Percentiles rank a stretch among this genome's conserved stretches.
phyloP scores from a whole-genome alignment of 2,797 vertebrate species.

The Perodicticus potto region DNA sequence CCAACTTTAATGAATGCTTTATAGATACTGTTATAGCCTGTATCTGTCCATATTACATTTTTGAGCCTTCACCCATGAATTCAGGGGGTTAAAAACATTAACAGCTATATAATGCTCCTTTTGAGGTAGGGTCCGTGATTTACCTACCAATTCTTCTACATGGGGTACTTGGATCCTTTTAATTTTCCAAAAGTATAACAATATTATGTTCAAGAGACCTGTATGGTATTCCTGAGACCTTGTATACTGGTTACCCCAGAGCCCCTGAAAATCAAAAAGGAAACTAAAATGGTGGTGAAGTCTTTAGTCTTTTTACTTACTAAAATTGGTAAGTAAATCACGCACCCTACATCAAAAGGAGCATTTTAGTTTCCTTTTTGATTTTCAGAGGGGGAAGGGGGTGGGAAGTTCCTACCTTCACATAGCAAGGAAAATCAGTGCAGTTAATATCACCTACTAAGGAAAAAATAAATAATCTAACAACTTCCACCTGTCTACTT shows the following conservation, averaged over 20 bases:
- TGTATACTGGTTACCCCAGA: neutral
- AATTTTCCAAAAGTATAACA: neutral
- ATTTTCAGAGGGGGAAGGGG: too few relatives aligned
- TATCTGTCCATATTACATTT: neutral
- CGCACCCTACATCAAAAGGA: too few relatives aligned
- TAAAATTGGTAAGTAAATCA: too few relatives aligned
- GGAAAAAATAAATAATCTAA: neutral
- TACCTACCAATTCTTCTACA: neutral
- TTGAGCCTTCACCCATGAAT: too few relatives aligned
- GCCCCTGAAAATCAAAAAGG: too few relatives aligned
- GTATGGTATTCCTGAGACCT: neutral
- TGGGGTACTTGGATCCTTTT: neutral
- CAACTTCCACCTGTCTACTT: neutral
- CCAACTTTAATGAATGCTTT: neutral
- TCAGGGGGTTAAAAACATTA: neutral
- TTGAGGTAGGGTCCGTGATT: accelerated
- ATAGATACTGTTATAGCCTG: neutral
- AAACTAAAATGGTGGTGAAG: too few relatives aligned
- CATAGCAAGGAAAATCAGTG: neutral
- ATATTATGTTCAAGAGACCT: too few relatives aligned
- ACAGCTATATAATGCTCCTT: neutral
- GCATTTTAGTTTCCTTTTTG: too few relatives aligned
- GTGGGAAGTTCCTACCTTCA: neutral
- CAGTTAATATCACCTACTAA: neutral
- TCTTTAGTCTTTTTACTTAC: too few relatives aligned